These are phyloP conservation scores for Molorchus minor DNA, from an alignment of 2,888 invertebrate species.

Conservation along the genomic window DNA sequence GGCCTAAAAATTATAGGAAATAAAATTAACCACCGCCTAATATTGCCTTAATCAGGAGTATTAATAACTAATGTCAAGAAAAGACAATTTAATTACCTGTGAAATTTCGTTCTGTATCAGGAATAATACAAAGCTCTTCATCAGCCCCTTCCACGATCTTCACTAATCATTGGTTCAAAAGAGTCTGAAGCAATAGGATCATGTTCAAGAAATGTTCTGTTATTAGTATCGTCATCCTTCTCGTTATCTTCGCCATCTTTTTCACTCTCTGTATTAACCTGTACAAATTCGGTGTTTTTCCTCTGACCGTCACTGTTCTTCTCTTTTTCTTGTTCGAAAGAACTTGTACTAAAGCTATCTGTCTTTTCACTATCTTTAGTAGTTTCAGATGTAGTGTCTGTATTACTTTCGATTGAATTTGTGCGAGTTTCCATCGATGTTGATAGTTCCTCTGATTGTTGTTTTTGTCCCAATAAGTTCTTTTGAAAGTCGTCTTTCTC, in stretches of 20 bases:
- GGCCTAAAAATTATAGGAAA: slow-evolving; percentile 55
- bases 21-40: background rate
- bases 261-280: slow-evolving; percentile 48
- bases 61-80: background rate
- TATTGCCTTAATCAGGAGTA: background rate
- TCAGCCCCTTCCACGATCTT: slow-evolving; percentile 68
- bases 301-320: slow-evolving; percentile 38
- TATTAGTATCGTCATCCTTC: slow-evolving; percentile 31
- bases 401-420: background rate
- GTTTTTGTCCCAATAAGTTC: too few relatives aligned
- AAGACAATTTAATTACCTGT: slow-evolving; percentile 56
- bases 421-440: background rate
- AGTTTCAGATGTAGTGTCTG: slow-evolving; percentile 5
- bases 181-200: slow-evolving; percentile 50
- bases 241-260: slow-evolving; percentile 44
- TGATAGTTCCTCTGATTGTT: background rate
- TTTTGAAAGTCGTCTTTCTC: too few relatives aligned
- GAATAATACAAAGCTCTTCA: slow-evolving; percentile 74
- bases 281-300: slow-evolving; percentile 49
- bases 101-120: slow-evolving; percentile 75
- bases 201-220: slow-evolving; percentile 27
- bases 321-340: slow-evolving; percentile 12
- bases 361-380: slow-evolving; percentile 28
- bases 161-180: slow-evolving; percentile 45
- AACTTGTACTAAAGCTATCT: slow-evolving; percentile 26